phyloP scores from a whole-genome alignment of 2,888 invertebrate species.

The Drosophila prostipennis region DNA sequence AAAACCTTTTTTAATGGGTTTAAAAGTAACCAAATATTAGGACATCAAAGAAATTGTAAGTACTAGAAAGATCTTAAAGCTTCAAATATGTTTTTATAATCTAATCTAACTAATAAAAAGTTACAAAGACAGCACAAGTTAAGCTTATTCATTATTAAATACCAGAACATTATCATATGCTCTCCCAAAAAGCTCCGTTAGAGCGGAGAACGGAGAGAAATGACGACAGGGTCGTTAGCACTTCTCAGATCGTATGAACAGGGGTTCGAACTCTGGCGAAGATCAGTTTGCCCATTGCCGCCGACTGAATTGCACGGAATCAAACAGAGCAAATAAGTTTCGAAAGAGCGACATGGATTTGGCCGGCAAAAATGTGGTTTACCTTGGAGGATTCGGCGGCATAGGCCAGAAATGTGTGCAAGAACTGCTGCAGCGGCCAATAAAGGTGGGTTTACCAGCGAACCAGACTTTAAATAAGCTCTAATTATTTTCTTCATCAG shows the following conservation, averaged over 20 bases:
- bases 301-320: conserved; percentile 26
- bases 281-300: conserved; percentile 17
- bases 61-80: background rate
- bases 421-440: conserved; percentile 57
- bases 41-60: background rate
- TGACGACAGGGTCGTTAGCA: conserved; percentile 12
- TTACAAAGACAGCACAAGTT: background rate
- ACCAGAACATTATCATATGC: background rate
- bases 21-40: no score
- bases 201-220: conserved; percentile 17
- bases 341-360: conserved; percentile 63
- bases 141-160: conserved; percentile 1
- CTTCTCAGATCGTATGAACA: conserved; percentile 3
- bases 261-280: conserved; percentile 6
- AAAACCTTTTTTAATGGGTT: no score
- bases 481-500: conserved; percentile 34
- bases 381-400: conserved; percentile 82
- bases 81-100: background rate
- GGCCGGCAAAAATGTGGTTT: conserved; percentile 78
- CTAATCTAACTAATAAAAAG: background rate
- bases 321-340: conserved; percentile 8
- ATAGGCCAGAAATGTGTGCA: conserved; percentile 75
- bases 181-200: conserved; percentile 16
- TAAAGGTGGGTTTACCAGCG: conserved; percentile 50
- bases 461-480: background rate